These are phyloP conservation scores for Endomychus coccineus DNA, from an alignment of 2,888 invertebrate genomes.

Conservation along the genomic window DNA sequence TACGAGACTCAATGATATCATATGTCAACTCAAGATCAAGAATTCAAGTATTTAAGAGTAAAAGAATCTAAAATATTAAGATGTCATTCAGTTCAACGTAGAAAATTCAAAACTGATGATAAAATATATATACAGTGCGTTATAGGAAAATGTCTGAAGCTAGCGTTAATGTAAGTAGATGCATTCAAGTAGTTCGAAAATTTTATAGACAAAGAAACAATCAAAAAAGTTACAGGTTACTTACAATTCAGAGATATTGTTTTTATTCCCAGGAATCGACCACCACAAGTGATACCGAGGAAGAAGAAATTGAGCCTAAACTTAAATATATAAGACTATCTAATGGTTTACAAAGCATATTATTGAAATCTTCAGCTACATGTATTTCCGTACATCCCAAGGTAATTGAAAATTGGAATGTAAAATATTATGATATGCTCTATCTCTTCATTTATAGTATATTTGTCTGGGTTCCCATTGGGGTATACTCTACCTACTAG, in stretches of 20 bases:
- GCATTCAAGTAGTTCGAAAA: neutral
- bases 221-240: no score
- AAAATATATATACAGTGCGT: no score
- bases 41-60: no score
- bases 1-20: no score
- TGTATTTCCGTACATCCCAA: constrained; percentile 91
- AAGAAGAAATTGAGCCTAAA: constrained; percentile 73
- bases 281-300: constrained; percentile 38
- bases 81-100: no score
- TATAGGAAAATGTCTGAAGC: constrained; percentile 29
- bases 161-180: constrained; percentile 27
- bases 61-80: no score
- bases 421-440: constrained; percentile 12
- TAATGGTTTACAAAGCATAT: constrained; percentile 78
- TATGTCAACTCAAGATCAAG: no score
- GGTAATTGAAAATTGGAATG: no score
- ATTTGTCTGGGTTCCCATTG: constrained; percentile 88
- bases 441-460: constrained; percentile 63
- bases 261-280: constrained; percentile 28
- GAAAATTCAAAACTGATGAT: no score
- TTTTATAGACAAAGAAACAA: no score
- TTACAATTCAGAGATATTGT: no score
- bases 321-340: constrained; percentile 84
- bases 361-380: constrained; percentile 80
- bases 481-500: constrained; percentile 83